Evolutionary conservation across 1,140 invertebrate genomes (phyloP), one percentile per base, ranked within the genome.

Genomic region (Hycleus phaleratus): DNA sequence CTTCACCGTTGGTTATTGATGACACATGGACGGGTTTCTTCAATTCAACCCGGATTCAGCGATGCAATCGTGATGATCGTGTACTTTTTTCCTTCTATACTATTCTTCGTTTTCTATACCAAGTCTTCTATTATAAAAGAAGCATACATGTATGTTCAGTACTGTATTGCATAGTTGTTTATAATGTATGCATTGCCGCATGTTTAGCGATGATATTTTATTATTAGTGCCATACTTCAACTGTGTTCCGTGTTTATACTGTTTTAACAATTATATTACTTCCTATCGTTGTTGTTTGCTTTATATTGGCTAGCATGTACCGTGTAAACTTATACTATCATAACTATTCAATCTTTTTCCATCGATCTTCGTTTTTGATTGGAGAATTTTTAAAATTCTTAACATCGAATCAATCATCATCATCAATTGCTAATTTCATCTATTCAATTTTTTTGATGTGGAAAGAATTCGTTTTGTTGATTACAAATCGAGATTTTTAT

Each of bases 11-110:
- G 38, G 60, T 61, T 61, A 61, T 61, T 58, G 60, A 61, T 61
- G 60, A 61, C 60, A 61, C 56, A 61, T 61, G 46, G 60, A 58
- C 60, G 60, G 56, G 60, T 61, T 61, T 61, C 60, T 61, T 61
- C 56, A 58, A 58, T 61, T 61, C 60, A 58, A 61, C 42, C 45
- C 55, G 60, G 55, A 58, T 61, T 61, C 50, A 26, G 39, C 40
- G 49, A 52, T 50, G 59, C 48, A 46, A 48, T 58, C 60, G 60
- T 60, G 58, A 60, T 55, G 49, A 52, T 48, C 43, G 53, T 52
- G 58, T 42, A 26, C 56, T 18, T 60, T 59, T 60, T 60, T 47
- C 42, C 32, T 3, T 32, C 32, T 32, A 18, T 18, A 18, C 18
- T 32, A 4, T 32, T 32, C 32, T 32, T 32, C 32, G 4, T 32